A percentile compares a stretch with the other conserved stretches of the same genome.
These are phyloP conservation scores for Erebia ligea DNA, from an alignment of 2,888 invertebrate genomes.

Conservation along the genomic window DNA sequence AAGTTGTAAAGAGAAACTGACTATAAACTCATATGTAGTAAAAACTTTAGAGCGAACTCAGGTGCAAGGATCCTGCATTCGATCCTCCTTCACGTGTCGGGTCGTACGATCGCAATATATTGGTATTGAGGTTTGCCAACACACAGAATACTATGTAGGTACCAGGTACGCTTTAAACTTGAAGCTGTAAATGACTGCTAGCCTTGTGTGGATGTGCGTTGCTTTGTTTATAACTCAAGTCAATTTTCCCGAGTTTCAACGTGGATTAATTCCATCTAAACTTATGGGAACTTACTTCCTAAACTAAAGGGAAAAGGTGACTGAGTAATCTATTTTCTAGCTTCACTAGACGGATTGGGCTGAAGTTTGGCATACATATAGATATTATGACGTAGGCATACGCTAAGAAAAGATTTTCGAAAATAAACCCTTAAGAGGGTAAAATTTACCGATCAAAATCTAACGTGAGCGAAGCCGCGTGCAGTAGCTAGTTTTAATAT, in stretches of 20 bases:
- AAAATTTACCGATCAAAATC: no score
- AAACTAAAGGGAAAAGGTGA: no score
- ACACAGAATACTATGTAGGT: constrained; percentile 17
- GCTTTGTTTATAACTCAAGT: not conserved
- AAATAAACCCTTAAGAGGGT: no score
- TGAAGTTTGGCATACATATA: no score
- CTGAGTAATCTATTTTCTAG: no score
- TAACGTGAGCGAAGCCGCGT: no score
- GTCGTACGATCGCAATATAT: constrained; percentile 35
- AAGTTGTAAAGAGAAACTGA: constrained; percentile 28
- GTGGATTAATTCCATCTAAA: not conserved
- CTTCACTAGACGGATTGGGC: no score
- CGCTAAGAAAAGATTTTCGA: no score
- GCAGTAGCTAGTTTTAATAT: no score
- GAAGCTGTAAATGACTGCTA: constrained; percentile 17
- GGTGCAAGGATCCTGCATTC: constrained; percentile 39
- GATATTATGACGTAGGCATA: no score
- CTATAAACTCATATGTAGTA: constrained; percentile 31
- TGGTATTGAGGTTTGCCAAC: constrained; percentile 32
- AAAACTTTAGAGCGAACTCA: constrained; percentile 40
- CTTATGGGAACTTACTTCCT: no score
- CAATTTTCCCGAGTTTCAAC: not conserved
- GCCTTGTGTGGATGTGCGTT: not conserved
- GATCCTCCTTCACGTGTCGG: constrained; percentile 34
- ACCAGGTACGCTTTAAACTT: constrained; percentile 10